Evolutionary conservation across 2,888 invertebrate genomes (phyloP), one percentile per base, ranked within the genome.

Genomic region (Trichogramma evanescens): DNA sequence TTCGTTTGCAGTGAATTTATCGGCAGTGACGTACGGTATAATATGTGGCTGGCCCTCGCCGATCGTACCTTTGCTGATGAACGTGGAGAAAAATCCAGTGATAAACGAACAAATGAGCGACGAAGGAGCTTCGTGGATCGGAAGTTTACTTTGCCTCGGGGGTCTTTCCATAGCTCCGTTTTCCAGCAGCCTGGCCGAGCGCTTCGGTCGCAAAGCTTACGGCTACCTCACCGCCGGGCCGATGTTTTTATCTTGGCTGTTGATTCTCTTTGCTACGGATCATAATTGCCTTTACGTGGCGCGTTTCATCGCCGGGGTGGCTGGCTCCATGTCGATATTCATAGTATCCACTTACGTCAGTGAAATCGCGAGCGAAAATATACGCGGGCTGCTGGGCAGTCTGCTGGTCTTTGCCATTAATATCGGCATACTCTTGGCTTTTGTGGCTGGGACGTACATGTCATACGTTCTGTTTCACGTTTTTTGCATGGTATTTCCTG

Each of bases 321-420:
- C 82, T 0, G 82, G 82, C 0, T 84, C 84, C 1, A 80, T 82
- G 0, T 74, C 79, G 0, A 72, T 86, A 5, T 81, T 83, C 6
- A 78, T 83, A 44, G 79, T 81, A 0, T 86, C 88, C 0, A 80
- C 86, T n/a, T 85, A 82, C 70, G 81, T 84, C 39, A 82, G 83
- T 0, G 89, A 89, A 73, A 82, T 86, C 0, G 81, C 86, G 0
- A 83, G 86, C 41, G 78, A 79, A 66, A 70, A 74, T 59, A 68
- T 82, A 42, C 74, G 85, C 6, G 85, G 85, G 0, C 74, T 79
- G 46, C 72, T 85, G 2, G 83, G 83, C 4, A 80, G 83, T 5
- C 74, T 82, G 5, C 69, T 83, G 52, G 80, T 84, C 63, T 71
- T 84, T 38, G 74, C 76, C 54, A 73, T 83, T 41, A 82, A 82